A percentile compares a stretch with the other conserved stretches of the same genome.
These are phyloP conservation scores for Penelope pileata DNA, from an alignment of 2,113 vertebrate genomes.

Conservation along the genomic window DNA sequence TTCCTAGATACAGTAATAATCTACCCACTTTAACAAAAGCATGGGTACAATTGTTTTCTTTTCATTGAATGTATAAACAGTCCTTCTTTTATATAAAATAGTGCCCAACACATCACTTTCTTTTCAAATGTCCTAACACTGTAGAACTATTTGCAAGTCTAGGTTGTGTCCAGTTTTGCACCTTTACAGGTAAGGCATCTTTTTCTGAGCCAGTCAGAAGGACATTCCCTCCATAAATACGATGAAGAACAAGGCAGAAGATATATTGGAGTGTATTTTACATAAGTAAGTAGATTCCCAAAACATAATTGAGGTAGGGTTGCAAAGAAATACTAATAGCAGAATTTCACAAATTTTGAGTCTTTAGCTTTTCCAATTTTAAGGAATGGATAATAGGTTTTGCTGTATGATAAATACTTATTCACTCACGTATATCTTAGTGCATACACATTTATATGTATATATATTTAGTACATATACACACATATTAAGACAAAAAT, in stretches of 20 bases:
- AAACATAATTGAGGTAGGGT: not conserved
- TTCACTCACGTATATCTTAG: not conserved
- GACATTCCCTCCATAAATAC: not conserved
- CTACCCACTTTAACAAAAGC: not conserved
- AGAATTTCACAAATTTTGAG: not conserved
- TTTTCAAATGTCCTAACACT: not conserved
- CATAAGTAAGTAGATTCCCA: not conserved
- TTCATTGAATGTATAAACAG: not conserved
- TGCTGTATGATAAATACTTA: not conserved
- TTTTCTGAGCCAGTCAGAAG: not conserved
- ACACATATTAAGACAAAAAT: not conserved
- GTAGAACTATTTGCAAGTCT: not conserved
- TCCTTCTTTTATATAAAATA: not conserved
- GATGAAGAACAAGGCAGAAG: not conserved
- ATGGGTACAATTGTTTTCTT: not conserved
- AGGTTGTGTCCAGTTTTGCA: not conserved
- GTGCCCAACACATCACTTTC: rapidly evolving
- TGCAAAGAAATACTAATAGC: not conserved
- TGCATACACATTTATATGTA: not conserved
- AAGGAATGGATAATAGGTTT: not conserved
- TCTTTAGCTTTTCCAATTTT: not conserved
- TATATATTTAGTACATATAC: too few species aligned
- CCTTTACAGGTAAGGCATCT: not conserved
- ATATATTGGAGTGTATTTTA: not conserved
- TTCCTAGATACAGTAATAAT: not conserved